Percentiles rank a stretch among this genome's conserved stretches.
These are phyloP conservation scores for Latrodectus elegans DNA, from an alignment of 2,888 invertebrate species.

Conservation along the genomic window DNA sequence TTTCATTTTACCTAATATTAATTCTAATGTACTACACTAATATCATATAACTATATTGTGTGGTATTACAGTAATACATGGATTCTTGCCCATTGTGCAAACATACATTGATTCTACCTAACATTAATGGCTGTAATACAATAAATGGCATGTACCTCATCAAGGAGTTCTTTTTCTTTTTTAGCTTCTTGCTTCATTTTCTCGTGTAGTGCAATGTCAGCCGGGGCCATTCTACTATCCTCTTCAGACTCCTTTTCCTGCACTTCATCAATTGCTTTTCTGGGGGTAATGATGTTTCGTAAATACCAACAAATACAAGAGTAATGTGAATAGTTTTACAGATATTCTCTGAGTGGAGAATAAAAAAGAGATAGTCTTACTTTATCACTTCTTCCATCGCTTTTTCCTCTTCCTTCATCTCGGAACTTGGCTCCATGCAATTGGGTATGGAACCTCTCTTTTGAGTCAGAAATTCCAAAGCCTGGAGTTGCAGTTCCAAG, in stretches of 20 bases:
- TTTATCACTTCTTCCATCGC: conserved; percentile 80
- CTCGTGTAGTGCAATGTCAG: conserved; percentile 52
- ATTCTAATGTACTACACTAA: too few species aligned
- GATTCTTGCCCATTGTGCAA: too few species aligned
- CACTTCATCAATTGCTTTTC: conserved; percentile 45
- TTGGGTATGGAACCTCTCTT: conserved; percentile 45
- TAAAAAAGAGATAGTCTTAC: conserved; percentile 20
- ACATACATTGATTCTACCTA: too few species aligned
- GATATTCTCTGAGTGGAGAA: not conserved
- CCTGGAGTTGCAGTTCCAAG: conserved; percentile 91
- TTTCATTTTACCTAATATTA: too few species aligned
- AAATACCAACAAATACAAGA: not conserved
- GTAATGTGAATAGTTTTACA: not conserved
- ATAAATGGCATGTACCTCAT: conserved; percentile 70
- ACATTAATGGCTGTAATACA: not conserved
- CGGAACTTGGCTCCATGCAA: conserved; percentile 42
- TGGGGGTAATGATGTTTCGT: not conserved
- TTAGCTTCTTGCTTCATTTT: conserved; percentile 74
- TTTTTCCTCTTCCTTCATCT: conserved; percentile 76
- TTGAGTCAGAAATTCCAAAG: conserved; percentile 87
- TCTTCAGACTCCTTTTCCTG: conserved; percentile 68
- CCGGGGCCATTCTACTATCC: conserved; percentile 6
- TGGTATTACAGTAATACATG: too few species aligned
- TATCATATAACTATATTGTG: too few species aligned
- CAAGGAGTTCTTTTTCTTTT: conserved; percentile 75